Percentiles rank a stretch among this genome's conserved stretches.
Conservation (phyloP, 2,113 vertebrate genomes). For the Crotophaga sulcirostris region DNA sequence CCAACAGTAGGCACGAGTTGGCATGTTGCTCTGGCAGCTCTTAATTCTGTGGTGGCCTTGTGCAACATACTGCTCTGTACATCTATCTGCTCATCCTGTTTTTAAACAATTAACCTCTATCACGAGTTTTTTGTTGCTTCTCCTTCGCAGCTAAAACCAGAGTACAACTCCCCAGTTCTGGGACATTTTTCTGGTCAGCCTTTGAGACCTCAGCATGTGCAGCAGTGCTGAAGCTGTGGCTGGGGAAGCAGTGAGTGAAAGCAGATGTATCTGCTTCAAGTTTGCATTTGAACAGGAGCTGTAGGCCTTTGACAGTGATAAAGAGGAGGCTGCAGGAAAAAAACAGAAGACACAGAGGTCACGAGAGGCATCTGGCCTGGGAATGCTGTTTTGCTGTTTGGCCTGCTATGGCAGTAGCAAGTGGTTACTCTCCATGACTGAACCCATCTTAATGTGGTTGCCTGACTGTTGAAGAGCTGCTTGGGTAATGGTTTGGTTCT, state of each 20-base stretch:
- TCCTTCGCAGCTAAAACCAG: background rate
- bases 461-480: background rate
- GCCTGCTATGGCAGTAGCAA: background rate
- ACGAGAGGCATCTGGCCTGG: background rate
- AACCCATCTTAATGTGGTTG: accelerated
- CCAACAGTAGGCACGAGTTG: background rate
- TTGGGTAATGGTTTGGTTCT: background rate
- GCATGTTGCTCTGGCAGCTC: background rate
- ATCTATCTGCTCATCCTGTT: background rate
- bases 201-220: accelerated
- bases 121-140: background rate
- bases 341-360: background rate
- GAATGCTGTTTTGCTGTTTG: accelerated
- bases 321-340: background rate
- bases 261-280: background rate
- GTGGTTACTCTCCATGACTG: background rate
- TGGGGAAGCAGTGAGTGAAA: background rate
- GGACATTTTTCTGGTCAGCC: background rate
- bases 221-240: background rate
- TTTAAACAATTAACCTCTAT: background rate
- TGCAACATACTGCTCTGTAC: background rate
- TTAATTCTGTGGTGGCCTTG: background rate
- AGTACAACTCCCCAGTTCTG: background rate
- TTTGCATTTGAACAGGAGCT: background rate
- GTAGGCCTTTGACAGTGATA: background rate